Evolutionary conservation across 2,888 invertebrate genomes (phyloP).

Genomic region (Amiota communis): DNA sequence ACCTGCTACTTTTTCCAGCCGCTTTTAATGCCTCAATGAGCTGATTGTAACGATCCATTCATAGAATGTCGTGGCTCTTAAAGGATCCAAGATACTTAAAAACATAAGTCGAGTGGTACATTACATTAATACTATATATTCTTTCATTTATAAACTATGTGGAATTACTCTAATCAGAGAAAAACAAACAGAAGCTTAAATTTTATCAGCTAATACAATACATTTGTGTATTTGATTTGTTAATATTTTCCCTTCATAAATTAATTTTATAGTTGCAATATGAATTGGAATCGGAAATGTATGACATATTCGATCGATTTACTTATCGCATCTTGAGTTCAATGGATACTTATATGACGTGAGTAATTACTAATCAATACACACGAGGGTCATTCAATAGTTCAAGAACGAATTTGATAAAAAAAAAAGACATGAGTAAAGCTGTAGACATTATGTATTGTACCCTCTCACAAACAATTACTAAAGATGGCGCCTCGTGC

Average conservation of each 20-base stretch:
- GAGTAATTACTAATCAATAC: conserved; percentile 28
- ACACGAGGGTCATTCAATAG: background rate
- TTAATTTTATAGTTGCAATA: conserved; percentile 43
- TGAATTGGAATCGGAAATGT: conserved; percentile 51
- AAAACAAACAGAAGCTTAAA: background rate
- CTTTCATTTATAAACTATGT: too few relatives aligned
- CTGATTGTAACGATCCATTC: too few relatives aligned
- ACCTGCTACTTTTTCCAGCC: too few relatives aligned
- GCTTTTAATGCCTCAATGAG: too few relatives aligned
- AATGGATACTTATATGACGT: conserved; percentile 65
- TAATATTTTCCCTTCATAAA: background rate
- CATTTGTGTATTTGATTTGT: too few relatives aligned
- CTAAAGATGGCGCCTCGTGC: too few relatives aligned
- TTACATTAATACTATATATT: too few relatives aligned
- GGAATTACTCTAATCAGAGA: too few relatives aligned
- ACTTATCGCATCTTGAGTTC: conserved; percentile 62
- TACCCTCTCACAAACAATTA: too few relatives aligned
- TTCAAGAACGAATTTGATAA: background rate
- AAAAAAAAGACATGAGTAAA: background rate
- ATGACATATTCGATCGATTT: conserved; percentile 55
- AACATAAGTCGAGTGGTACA: too few relatives aligned
- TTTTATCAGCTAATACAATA: background rate
- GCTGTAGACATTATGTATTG: background rate
- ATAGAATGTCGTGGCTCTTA: too few relatives aligned
- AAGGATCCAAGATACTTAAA: too few relatives aligned